A percentile compares a stretch with the other conserved stretches of the same genome.
Evolutionary conservation across 2,797 vertebrate genomes (phyloP).

Genomic region (Cuculus canorus): DNA sequence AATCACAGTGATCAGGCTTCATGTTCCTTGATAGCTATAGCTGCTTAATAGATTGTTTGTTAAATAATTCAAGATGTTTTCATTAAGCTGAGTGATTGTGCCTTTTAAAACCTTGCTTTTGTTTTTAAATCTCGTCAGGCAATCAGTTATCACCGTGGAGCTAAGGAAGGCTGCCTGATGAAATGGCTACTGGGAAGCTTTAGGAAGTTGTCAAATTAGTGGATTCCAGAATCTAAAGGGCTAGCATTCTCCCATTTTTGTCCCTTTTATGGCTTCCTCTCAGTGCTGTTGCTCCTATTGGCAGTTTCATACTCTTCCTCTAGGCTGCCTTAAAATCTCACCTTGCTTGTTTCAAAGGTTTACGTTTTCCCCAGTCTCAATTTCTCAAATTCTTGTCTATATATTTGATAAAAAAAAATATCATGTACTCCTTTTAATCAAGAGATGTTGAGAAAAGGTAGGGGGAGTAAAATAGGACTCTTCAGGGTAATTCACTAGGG

Average conservation of each 20-base stretch:
- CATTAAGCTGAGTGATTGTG: conserved; percentile 43
- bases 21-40: not conserved
- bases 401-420: conserved; percentile 74
- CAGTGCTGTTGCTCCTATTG: not conserved
- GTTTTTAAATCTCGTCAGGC: not conserved
- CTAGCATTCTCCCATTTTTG: not conserved
- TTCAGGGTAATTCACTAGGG: conserved; percentile 50
- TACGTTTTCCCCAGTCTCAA: not conserved
- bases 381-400: conserved; percentile 52
- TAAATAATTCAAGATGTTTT: conserved; percentile 60
- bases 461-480: conserved; percentile 43
- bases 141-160: not conserved
- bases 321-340: not conserved
- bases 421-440: conserved; percentile 69
- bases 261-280: not conserved
- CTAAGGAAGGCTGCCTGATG: not conserved
- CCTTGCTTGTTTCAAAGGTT: conserved; percentile 22
- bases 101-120: conserved; percentile 23
- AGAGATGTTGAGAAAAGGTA: conserved; percentile 48
- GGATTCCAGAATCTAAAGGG: not conserved
- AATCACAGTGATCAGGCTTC: not conserved
- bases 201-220: not conserved
- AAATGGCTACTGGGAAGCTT: not conserved
- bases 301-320: not conserved
- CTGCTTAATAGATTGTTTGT: conserved; percentile 33